phyloP scores from a whole-genome alignment of 2,888 invertebrate species.

The Zygogramma bicolorata region DNA sequence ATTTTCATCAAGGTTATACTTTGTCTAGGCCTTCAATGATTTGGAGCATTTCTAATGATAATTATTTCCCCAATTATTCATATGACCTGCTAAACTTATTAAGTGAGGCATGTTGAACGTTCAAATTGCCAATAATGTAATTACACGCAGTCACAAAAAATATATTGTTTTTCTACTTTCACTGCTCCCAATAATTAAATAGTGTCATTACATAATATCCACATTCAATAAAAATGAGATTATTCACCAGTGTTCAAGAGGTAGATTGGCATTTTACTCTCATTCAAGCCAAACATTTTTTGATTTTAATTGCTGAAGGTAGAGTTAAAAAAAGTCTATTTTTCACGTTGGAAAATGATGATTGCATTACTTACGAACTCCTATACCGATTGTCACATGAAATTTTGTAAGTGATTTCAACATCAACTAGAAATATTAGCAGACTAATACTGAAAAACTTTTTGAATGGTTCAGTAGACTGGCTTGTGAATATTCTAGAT shows the following conservation, averaged over 20 bases:
- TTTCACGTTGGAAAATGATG: no score
- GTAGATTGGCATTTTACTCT: not conserved
- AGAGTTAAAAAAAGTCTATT: no score
- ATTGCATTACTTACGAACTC: no score
- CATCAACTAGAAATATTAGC: no score
- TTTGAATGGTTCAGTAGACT: no score
- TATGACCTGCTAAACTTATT: conserved; percentile 1
- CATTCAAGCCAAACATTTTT: not conserved
- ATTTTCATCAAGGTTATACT: no score
- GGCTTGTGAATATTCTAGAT: no score
- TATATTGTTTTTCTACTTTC: conserved; percentile 40
- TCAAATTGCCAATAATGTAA: not conserved
- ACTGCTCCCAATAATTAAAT: conserved; percentile 42
- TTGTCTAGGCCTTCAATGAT: no score
- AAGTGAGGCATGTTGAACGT: not conserved
- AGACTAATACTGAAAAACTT: no score
- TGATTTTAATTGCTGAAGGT: not conserved
- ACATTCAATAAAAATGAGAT: not conserved
- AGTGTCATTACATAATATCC: conserved; percentile 35
- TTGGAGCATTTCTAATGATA: not conserved
- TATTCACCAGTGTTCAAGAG: not conserved
- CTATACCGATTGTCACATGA: no score
- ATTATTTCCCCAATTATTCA: not conserved
- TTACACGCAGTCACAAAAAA: conserved; percentile 20
- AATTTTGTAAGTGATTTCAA: no score